phyloP scores from a whole-genome alignment of 2,888 invertebrate genomes.

The Sialis lutaria region DNA sequence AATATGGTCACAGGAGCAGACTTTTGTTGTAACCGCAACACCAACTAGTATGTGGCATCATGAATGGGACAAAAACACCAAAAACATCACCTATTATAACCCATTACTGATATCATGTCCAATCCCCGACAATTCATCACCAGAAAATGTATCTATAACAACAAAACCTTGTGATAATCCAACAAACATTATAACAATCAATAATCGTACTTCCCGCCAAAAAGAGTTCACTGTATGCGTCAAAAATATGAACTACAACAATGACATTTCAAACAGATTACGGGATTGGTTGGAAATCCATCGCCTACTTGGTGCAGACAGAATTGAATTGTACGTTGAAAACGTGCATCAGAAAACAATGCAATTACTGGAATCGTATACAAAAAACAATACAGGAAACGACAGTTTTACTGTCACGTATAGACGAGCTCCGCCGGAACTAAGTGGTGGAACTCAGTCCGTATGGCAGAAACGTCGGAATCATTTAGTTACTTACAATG shows the following conservation, averaged over 20 bases:
- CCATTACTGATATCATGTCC: constrained; percentile 46
- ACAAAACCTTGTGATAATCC: constrained; percentile 32
- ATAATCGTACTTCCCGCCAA: constrained; percentile 13
- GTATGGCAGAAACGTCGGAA: constrained; percentile 52
- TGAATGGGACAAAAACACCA: constrained; percentile 34
- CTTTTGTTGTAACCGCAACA: constrained; percentile 25
- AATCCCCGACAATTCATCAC: constrained; percentile 29
- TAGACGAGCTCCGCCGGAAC: background rate
- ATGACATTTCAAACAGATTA: constrained; percentile 40
- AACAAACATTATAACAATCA: constrained; percentile 25
- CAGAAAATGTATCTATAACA: constrained; percentile 30
- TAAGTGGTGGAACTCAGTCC: background rate
- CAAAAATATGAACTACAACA: constrained; percentile 48
- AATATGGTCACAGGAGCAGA: constrained; percentile 22
- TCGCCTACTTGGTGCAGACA: constrained; percentile 45
- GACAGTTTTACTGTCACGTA: background rate
- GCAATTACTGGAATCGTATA: constrained; percentile 30
- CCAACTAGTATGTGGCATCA: constrained; percentile 43
- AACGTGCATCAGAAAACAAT: constrained; percentile 36
- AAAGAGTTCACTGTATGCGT: constrained; percentile 48
- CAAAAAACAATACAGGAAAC: background rate
- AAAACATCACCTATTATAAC: constrained; percentile 28
- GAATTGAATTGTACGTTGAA: constrained; percentile 47
- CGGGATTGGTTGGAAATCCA: constrained; percentile 57
- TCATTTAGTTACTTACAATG: constrained; percentile 60